These are phyloP conservation scores for Regulus satrapa DNA, from an alignment of 2,113 vertebrate genomes.

Conservation along the genomic window DNA sequence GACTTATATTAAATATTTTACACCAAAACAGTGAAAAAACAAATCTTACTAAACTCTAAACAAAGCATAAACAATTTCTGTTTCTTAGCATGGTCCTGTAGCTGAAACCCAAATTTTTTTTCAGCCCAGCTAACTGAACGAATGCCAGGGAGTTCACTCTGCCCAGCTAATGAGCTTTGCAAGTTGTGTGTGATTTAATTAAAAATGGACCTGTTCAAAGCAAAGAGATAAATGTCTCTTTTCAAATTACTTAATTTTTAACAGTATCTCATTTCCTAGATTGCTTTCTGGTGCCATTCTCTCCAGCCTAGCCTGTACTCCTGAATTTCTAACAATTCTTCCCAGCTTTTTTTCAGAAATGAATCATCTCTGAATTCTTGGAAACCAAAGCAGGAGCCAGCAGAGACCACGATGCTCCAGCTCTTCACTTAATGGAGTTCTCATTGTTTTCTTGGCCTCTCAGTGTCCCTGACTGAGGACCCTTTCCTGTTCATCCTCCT, in stretches of 20 bases:
- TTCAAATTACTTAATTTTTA: background rate
- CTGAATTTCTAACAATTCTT: background rate
- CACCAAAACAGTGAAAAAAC: background rate
- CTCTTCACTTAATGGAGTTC: background rate
- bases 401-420: background rate
- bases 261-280: background rate
- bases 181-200: background rate
- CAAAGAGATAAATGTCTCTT: background rate
- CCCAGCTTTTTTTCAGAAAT: background rate
- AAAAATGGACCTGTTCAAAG: background rate
- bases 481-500: background rate
- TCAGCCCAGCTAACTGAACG: background rate
- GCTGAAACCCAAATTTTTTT: background rate
- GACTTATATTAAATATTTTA: background rate
- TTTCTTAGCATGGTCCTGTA: background rate
- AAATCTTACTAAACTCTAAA: accelerated
- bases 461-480: background rate
- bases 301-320: background rate
- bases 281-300: background rate
- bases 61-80: background rate
- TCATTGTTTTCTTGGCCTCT: background rate
- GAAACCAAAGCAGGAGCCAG: background rate
- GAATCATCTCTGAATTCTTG: background rate
- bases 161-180: background rate
- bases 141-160: background rate